Percentiles rank a stretch among this genome's conserved stretches.
phyloP scores from a whole-genome alignment of 1,140 invertebrate species.

The Dolichoris vasculosae region DNA sequence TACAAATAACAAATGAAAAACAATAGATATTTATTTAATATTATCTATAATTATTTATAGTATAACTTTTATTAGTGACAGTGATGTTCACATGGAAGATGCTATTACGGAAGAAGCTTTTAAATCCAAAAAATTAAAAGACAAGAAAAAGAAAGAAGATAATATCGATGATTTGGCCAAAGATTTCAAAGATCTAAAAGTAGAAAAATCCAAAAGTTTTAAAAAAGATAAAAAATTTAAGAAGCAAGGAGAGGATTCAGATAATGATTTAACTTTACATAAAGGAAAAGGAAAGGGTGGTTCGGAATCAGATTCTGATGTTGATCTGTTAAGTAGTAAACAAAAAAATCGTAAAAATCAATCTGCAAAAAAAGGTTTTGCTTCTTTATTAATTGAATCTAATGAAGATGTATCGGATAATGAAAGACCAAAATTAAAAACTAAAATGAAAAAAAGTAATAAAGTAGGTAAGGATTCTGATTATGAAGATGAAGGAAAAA shows the following conservation, averaged over 20 bases:
- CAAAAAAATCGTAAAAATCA: slow-evolving; percentile 57
- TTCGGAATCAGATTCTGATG: slow-evolving; percentile 60
- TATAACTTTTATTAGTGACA: slow-evolving; percentile 72
- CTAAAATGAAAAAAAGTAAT: slow-evolving; percentile 60
- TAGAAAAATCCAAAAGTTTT: slow-evolving; percentile 61
- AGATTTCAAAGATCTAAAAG: slow-evolving; percentile 63
- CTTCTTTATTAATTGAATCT: slow-evolving; percentile 56
- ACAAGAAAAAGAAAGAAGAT: slow-evolving; percentile 61
- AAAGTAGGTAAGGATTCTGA: slow-evolving; percentile 70
- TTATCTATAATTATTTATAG: too few relatives aligned
- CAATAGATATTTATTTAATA: too few relatives aligned
- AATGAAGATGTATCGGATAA: slow-evolving; percentile 62
- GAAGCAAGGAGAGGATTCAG: slow-evolving; percentile 54
- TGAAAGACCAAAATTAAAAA: slow-evolving; percentile 56
- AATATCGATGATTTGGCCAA: slow-evolving; percentile 64
- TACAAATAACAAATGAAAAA: too few relatives aligned
- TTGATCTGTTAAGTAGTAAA: slow-evolving; percentile 57
- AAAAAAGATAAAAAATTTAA: slow-evolving; percentile 65
- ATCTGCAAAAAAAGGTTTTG: slow-evolving; percentile 57
- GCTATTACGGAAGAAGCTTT: slow-evolving; percentile 70
- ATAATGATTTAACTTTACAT: slow-evolving; percentile 46
- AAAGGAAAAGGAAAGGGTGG: slow-evolving; percentile 69
- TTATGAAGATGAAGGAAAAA: slow-evolving; percentile 57
- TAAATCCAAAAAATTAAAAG: slow-evolving; percentile 61
- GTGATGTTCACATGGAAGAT: slow-evolving; percentile 75